These are phyloP conservation scores for Carassius carassius DNA, from an alignment of 2,113 vertebrate species.

Conservation along the genomic window DNA sequence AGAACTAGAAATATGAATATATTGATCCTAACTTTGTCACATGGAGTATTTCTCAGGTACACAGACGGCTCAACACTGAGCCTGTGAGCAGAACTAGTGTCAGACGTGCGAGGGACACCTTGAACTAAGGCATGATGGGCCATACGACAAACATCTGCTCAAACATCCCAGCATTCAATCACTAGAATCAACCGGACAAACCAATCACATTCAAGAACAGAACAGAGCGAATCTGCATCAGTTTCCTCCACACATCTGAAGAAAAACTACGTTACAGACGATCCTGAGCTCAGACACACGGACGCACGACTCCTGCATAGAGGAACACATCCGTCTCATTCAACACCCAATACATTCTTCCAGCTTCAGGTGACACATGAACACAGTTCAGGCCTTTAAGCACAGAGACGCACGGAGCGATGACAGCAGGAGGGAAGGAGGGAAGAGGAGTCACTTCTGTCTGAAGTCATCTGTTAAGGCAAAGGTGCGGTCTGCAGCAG, in stretches of 20 bases:
- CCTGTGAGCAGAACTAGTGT: constrained; percentile 17
- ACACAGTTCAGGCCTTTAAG: not conserved
- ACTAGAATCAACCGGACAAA: not conserved
- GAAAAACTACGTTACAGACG: not conserved
- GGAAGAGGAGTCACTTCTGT: too few species aligned
- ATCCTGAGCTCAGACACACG: constrained; percentile 43
- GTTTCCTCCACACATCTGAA: too few species aligned
- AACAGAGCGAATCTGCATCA: not conserved
- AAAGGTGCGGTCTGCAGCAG: constrained; percentile 61
- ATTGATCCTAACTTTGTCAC: constrained; percentile 70
- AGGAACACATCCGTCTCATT: constrained; percentile 58
- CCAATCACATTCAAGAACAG: not conserved
- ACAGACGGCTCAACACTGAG: constrained; percentile 23
- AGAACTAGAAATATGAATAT: constrained; percentile 62
- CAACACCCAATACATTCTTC: constrained; percentile 32
- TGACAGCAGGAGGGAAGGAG: too few species aligned
- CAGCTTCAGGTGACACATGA: constrained; percentile 7
- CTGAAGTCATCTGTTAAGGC: constrained; percentile 71
- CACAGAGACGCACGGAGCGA: too few species aligned
- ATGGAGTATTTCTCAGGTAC: constrained; percentile 55
- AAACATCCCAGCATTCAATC: constrained; percentile 10
- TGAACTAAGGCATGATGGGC: constrained; percentile 12
- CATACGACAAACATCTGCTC: not conserved
- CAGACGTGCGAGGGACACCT: too few species aligned
- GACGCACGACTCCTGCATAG: constrained; percentile 64